A percentile compares a stretch with the other conserved stretches of the same genome.
Evolutionary conservation across 2,888 invertebrate genomes (phyloP).

Genomic region (Baccha elongata): DNA sequence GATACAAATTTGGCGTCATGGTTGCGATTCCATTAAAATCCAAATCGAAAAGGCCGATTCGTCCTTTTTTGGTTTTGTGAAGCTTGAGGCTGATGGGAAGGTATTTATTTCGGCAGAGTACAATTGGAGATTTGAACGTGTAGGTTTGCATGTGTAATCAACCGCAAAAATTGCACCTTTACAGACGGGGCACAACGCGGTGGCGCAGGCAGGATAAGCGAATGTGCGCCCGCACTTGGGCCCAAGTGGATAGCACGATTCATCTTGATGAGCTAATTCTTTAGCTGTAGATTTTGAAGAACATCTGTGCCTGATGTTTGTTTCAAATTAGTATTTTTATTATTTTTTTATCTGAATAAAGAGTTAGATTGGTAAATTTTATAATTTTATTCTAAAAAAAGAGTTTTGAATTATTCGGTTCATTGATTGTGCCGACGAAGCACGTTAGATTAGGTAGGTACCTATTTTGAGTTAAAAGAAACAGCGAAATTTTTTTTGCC

Average conservation of each 20-base stretch:
- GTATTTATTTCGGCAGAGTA: slow-evolving; percentile 25
- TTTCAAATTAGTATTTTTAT: slow-evolving; percentile 36
- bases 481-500: no score
- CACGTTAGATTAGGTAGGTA: no score
- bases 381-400: not conserved
- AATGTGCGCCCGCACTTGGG: slow-evolving; percentile 35
- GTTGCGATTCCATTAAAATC: slow-evolving; percentile 69
- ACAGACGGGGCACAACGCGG: slow-evolving; percentile 32
- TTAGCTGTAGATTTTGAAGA: slow-evolving; percentile 46
- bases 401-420: no score
- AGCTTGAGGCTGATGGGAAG: slow-evolving; percentile 18
- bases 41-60: slow-evolving; percentile 44
- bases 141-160: slow-evolving; percentile 64
- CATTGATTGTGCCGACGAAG: no score
- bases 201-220: not conserved
- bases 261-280: slow-evolving; percentile 66
- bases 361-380: slow-evolving; percentile 16
- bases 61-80: slow-evolving; percentile 20
- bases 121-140: slow-evolving; percentile 37
- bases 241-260: slow-evolving; percentile 52
- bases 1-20: slow-evolving; percentile 64
- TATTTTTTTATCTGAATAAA: slow-evolving; percentile 36
- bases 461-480: no score
- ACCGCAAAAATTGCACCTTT: slow-evolving; percentile 73
- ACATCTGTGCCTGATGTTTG: slow-evolving; percentile 72